These are phyloP conservation scores for Plestiodon gilberti DNA, from an alignment of 2,113 vertebrate species.

Conservation along the genomic window DNA sequence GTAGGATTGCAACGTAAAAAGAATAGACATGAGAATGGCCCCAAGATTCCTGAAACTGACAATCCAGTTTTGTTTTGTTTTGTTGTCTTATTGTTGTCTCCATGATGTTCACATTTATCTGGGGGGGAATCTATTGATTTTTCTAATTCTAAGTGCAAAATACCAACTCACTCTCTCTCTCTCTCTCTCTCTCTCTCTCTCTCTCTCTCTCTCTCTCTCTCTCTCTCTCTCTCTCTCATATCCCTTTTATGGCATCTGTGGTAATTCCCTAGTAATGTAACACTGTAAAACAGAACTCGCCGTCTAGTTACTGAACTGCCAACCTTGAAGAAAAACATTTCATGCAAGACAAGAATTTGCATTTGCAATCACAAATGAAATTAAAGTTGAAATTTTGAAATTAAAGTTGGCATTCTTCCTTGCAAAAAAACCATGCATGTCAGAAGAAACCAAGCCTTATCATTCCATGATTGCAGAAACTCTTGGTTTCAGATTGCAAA, in stretches of 20 bases:
- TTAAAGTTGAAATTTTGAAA: slow-evolving; percentile 9
- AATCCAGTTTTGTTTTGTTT: not conserved
- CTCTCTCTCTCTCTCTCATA: too few species aligned
- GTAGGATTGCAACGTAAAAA: not conserved
- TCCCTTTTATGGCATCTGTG: not conserved
- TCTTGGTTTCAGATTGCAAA: slow-evolving; percentile 46
- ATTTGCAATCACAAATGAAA: slow-evolving; percentile 23
- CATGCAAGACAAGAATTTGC: not conserved
- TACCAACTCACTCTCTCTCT: too few species aligned
- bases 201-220: too few species aligned
- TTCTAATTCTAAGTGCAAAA: not conserved
- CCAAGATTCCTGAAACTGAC: not conserved
- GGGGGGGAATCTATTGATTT: not conserved
- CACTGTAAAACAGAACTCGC: not conserved
- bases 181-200: too few species aligned
- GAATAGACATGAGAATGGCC: not conserved
- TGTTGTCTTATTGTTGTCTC: not conserved
- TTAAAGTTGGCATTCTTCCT: not conserved
- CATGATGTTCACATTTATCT: not conserved
- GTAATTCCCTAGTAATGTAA: not conserved
- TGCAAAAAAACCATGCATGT: not conserved
- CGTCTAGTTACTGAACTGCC: not conserved
- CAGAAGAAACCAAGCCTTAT: not conserved
- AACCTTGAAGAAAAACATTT: not conserved
- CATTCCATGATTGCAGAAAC: slow-evolving; percentile 5